These are phyloP conservation scores for Borostomias antarcticus DNA, from an alignment of 2,797 vertebrate genomes.

Conservation along the genomic window DNA sequence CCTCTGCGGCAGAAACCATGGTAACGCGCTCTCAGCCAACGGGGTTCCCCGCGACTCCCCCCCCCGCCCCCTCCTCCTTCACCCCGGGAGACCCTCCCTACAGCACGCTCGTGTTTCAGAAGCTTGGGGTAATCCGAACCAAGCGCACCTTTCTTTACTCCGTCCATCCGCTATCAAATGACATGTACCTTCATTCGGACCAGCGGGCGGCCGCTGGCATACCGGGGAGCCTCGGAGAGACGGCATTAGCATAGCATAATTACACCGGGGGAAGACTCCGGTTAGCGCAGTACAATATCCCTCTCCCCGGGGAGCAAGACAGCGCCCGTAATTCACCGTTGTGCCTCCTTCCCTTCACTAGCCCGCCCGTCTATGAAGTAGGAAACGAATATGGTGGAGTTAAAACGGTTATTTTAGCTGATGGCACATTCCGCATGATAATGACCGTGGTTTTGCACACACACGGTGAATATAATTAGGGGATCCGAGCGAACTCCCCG, in stretches of 20 bases:
- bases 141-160: conserved; percentile 39
- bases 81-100: background rate
- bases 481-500: conserved; percentile 38
- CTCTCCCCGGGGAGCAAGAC: conserved; percentile 65
- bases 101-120: conserved; percentile 16
- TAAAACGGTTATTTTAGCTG: conserved; percentile 74
- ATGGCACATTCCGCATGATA: conserved; percentile 71
- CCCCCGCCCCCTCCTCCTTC: background rate
- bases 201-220: conserved; percentile 45
- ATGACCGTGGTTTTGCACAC: conserved; percentile 63
- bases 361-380: conserved; percentile 65
- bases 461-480: conserved; percentile 66
- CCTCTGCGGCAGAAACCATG: conserved; percentile 42
- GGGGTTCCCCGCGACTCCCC: background rate
- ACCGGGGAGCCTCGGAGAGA: conserved; percentile 37
- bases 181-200: conserved; percentile 30
- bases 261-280: conserved; percentile 66
- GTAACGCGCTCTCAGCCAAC: conserved; percentile 29
- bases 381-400: conserved; percentile 75
- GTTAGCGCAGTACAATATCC: conserved; percentile 49
- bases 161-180: background rate
- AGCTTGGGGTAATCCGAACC: conserved; percentile 13
- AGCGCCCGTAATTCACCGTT: conserved; percentile 71
- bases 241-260: conserved; percentile 72
- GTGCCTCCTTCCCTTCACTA: conserved; percentile 59